phyloP scores from a whole-genome alignment of 2,113 vertebrate species.

The Cacatua alba region DNA sequence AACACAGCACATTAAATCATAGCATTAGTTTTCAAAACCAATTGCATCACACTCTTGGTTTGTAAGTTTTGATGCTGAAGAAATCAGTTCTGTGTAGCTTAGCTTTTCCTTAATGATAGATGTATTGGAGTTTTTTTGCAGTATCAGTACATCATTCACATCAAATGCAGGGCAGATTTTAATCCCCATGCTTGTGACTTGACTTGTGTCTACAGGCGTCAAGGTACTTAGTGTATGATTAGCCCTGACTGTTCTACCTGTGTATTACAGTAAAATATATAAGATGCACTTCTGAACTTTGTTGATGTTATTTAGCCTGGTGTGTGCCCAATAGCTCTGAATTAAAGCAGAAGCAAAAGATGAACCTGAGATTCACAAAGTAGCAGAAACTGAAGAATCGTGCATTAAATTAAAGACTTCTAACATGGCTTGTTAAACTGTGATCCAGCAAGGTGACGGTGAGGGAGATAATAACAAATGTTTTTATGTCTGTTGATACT shows the following conservation, averaged over 20 bases:
- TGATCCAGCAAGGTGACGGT: not conserved
- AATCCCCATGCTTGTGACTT: not conserved
- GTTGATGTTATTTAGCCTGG: not conserved
- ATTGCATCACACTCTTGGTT: not conserved
- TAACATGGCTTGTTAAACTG: constrained; percentile 39
- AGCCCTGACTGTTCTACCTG: not conserved
- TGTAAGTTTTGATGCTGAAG: not conserved
- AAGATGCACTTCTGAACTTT: not conserved
- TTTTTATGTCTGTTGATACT: not conserved
- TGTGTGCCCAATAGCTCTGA: not conserved
- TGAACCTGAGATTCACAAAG: not conserved
- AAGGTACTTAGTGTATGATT: not conserved
- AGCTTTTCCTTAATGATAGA: not conserved
- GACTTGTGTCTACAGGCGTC: not conserved
- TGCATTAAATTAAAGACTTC: constrained; percentile 35
- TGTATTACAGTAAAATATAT: not conserved
- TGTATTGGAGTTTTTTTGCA: not conserved
- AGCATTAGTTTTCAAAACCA: not conserved
- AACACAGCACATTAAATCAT: not conserved
- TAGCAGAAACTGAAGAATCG: constrained; percentile 37
- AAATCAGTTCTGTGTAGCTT: not conserved
- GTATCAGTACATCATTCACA: not conserved
- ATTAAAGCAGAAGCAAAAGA: not conserved
- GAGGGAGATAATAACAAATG: not conserved
- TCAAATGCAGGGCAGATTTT: not conserved